These are phyloP conservation scores for Sylvicola cinctus DNA, from an alignment of 2,888 invertebrate species.

Conservation along the genomic window DNA sequence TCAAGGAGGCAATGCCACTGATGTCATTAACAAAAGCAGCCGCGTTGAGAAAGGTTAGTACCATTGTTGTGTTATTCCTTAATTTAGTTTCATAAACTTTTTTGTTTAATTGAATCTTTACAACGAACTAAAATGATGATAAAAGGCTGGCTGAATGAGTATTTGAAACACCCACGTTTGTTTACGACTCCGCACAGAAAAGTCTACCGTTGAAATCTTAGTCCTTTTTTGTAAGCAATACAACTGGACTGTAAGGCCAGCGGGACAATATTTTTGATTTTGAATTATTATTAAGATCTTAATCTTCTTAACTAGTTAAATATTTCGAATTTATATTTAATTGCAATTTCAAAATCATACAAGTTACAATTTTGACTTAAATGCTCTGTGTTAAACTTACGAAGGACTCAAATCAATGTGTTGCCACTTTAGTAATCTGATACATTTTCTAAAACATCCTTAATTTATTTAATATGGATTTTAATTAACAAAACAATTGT, in stretches of 20 bases:
- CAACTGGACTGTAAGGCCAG: conserved; percentile 23
- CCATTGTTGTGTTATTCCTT: too few relatives aligned
- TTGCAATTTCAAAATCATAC: background rate
- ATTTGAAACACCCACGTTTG: conserved; percentile 7
- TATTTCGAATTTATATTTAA: background rate
- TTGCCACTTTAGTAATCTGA: conserved; percentile 29
- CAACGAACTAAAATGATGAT: background rate
- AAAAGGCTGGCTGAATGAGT: conserved; percentile 1
- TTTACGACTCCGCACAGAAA: conserved; percentile 13
- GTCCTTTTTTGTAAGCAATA: conserved; percentile 13
- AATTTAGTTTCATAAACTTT: too few relatives aligned
- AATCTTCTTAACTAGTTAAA: background rate
- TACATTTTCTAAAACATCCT: background rate
- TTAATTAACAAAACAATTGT: too few relatives aligned
- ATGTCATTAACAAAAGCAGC: conserved; percentile 30
- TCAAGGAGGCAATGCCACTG: conserved; percentile 21
- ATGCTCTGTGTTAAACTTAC: background rate
- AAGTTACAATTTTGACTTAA: background rate
- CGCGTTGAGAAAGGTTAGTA: conserved; percentile 32
- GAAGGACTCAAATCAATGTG: conserved; percentile 10
- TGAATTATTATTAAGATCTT: background rate
- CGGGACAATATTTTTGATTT: conserved; percentile 15
- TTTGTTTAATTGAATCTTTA: too few relatives aligned
- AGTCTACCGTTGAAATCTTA: conserved; percentile 26
- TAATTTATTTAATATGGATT: conserved; percentile 3